phyloP scores from a whole-genome alignment of 2,113 vertebrate species.

The Clarias magur region DNA sequence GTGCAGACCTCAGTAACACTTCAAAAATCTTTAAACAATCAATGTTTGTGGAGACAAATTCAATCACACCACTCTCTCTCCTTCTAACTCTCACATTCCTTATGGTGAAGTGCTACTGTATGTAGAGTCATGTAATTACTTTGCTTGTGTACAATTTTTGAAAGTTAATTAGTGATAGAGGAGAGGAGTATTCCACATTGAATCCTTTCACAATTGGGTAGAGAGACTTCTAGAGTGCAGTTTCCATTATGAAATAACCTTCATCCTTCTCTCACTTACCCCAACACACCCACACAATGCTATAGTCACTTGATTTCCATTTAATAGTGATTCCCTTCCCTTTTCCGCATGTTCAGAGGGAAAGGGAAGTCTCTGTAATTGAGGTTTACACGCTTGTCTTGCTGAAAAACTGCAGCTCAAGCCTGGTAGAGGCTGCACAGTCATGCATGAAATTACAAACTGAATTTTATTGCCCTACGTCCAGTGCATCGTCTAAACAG shows the following conservation, averaged over 20 bases:
- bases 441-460: slow-evolving; percentile 82
- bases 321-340: slow-evolving; percentile 38
- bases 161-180: background rate
- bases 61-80: background rate
- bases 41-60: background rate
- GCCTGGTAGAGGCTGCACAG: slow-evolving; percentile 67
- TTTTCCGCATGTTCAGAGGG: slow-evolving; percentile 38
- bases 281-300: slow-evolving; percentile 11
- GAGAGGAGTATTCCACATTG: slow-evolving; percentile 6
- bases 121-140: background rate
- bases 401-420: slow-evolving; percentile 76
- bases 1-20: background rate
- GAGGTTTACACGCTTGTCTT: slow-evolving; percentile 77
- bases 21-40: background rate
- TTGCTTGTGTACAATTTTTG: slow-evolving; percentile 10
- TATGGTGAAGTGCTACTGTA: background rate
- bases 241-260: slow-evolving; percentile 32
- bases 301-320: slow-evolving; percentile 30
- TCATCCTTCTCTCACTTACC: slow-evolving; percentile 25
- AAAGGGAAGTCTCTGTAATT: slow-evolving; percentile 71
- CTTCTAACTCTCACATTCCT: background rate
- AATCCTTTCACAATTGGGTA: slow-evolving; percentile 33
- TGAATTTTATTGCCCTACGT: slow-evolving; percentile 79
- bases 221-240: background rate
- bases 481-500: slow-evolving; percentile 75